Percentiles rank a stretch among this genome's conserved stretches.
These are phyloP conservation scores for Raja brachyura DNA, from an alignment of 2,113 vertebrate species.

Conservation along the genomic window DNA sequence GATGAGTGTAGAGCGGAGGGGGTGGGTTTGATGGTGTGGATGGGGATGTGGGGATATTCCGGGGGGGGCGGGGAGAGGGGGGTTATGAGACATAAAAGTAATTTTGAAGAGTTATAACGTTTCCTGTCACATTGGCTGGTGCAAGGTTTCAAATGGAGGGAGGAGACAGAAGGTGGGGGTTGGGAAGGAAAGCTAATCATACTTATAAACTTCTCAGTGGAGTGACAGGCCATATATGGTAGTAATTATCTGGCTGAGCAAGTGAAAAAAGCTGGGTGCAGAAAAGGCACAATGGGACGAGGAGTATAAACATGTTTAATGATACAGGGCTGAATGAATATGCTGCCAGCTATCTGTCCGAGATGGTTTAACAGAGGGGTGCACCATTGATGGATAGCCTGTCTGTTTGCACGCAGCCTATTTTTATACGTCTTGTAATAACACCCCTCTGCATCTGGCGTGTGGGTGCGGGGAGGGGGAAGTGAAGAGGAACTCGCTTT, in stretches of 20 bases:
- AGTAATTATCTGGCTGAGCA: constrained; percentile 42
- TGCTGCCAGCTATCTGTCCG: neutral
- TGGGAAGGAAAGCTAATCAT: constrained; percentile 45
- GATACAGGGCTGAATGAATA: constrained; percentile 49
- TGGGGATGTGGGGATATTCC: too few relatives aligned
- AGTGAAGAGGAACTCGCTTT: constrained; percentile 44
- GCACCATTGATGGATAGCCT: constrained; percentile 43
- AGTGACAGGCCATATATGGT: constrained; percentile 45
- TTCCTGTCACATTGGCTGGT: neutral
- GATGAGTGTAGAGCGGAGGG: too few relatives aligned
- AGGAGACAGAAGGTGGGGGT: constrained; percentile 43
- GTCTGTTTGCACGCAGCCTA: constrained; percentile 40
- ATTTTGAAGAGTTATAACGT: constrained; percentile 2
- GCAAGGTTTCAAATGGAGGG: constrained; percentile 41
- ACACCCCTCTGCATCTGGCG: constrained; percentile 42
- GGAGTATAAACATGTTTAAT: constrained; percentile 44
- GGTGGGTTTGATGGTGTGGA: too few relatives aligned
- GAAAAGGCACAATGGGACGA: constrained; percentile 43
- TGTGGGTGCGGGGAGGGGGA: constrained; percentile 42
- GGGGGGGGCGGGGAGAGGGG: neutral
- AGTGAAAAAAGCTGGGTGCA: constrained; percentile 39
- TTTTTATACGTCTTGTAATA: constrained; percentile 39
- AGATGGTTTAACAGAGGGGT: constrained; percentile 19
- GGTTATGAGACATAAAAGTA: neutral
- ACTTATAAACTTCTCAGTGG: constrained; percentile 28